phyloP scores from a whole-genome alignment of 2,797 vertebrate species.

The Phataginus tetradactyla region DNA sequence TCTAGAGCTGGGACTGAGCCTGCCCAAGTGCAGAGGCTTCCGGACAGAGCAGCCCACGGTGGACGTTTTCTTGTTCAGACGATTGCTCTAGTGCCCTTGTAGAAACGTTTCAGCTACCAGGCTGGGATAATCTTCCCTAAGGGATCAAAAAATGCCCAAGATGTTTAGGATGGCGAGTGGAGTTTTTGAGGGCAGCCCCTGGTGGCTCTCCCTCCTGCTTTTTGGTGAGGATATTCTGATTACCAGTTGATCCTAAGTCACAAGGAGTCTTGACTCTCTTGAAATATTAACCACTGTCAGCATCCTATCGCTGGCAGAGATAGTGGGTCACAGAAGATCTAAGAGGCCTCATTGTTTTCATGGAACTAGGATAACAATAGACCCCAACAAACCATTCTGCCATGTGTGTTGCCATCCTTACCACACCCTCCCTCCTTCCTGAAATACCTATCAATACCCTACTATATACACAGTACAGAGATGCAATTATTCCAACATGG shows the following conservation, averaged over 20 bases:
- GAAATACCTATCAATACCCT: background rate
- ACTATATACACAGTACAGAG: background rate
- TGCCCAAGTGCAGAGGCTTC: background rate
- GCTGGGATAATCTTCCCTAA: background rate
- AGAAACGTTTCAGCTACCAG: background rate
- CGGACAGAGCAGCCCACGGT: background rate
- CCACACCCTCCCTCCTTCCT: background rate
- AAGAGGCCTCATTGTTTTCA: background rate
- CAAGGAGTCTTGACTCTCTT: background rate
- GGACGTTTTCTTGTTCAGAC: background rate
- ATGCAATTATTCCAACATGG: background rate
- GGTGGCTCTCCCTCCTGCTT: background rate
- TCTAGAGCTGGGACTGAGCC: background rate
- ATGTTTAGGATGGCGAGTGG: background rate
- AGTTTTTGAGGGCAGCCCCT: background rate
- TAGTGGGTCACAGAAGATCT: background rate
- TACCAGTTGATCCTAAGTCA: background rate
- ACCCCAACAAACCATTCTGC: background rate
- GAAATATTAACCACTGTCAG: background rate
- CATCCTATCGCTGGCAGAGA: background rate
- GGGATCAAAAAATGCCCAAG: background rate
- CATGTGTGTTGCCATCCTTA: fast-evolving
- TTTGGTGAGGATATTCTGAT: background rate
- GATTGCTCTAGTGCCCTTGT: background rate
- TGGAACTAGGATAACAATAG: background rate